Conservation (phyloP, 2,888 invertebrate genomes). For the Chouioia cunea region DNA sequence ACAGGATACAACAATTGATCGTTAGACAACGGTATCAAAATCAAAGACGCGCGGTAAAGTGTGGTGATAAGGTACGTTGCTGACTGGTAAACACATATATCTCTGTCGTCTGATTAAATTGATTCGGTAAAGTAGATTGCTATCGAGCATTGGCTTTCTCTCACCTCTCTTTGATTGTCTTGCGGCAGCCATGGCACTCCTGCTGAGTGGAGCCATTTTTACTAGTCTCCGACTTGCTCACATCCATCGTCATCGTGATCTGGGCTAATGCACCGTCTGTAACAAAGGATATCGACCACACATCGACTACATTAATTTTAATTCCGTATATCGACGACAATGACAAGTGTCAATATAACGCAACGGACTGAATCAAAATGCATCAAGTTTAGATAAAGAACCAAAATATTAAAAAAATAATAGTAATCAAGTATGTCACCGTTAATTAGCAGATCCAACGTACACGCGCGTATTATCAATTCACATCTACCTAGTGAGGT, state of each 20-base stretch:
- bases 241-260: conserved; percentile 88
- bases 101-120: conserved; percentile 40
- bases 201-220: conserved; percentile 72
- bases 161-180: conserved; percentile 87
- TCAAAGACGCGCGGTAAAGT: background rate
- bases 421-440: background rate
- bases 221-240: conserved; percentile 80
- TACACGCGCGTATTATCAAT: too few relatives aligned
- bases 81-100: conserved; percentile 36
- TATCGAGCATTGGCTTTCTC: background rate
- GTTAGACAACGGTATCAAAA: background rate
- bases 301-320: conserved; percentile 1
- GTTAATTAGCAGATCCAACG: background rate
- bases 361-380: too few relatives aligned
- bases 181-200: conserved; percentile 94
- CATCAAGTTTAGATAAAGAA: too few relatives aligned
- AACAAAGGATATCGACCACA: conserved; percentile 28
- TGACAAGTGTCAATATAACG: too few relatives aligned
- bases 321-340: too few relatives aligned
- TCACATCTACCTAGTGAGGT: background rate
- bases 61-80: background rate
- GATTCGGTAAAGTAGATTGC: conserved; percentile 29
- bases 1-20: background rate
- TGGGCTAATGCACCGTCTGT: conserved; percentile 47
- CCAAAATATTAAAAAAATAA: conserved; percentile 10